These are phyloP conservation scores for Enteromius trimaculatus DNA, from an alignment of 2,797 vertebrate genomes.

Conservation along the genomic window DNA sequence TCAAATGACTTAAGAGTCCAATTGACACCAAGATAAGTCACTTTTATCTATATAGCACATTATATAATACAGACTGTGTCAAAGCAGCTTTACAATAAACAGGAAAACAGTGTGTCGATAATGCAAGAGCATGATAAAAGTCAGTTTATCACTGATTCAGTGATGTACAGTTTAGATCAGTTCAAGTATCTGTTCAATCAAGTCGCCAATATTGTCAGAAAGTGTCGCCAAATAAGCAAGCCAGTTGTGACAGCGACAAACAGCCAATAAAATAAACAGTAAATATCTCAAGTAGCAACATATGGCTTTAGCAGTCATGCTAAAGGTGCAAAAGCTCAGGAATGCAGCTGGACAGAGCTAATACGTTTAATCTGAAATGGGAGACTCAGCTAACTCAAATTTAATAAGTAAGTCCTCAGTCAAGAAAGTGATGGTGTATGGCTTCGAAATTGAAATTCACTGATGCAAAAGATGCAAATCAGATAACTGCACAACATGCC, in stretches of 20 bases:
- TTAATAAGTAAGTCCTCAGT: not conserved
- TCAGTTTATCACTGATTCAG: not conserved
- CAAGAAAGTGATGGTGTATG: not conserved
- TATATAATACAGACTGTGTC: not conserved
- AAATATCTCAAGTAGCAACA: not conserved
- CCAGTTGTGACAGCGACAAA: not conserved
- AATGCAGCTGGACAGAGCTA: not conserved
- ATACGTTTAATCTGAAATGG: not conserved
- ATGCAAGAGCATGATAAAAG: not conserved
- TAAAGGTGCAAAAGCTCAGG: not conserved
- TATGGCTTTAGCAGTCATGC: no score
- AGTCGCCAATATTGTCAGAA: not conserved
- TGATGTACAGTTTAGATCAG: not conserved
- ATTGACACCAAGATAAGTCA: no score
- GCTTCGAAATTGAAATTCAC: not conserved
- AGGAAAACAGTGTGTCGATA: not conserved
- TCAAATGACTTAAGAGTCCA: not conserved
- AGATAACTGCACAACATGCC: not conserved
- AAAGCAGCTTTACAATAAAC: not conserved
- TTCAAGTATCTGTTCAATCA: not conserved
- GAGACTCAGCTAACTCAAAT: not conserved
- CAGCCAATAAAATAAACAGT: not conserved
- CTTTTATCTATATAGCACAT: not conserved
- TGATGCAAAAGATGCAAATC: conserved; percentile 5
- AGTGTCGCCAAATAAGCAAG: not conserved